Evolutionary conservation across 2,797 vertebrate species (phyloP).

Genomic region (Discoglossus pictus): DNA sequence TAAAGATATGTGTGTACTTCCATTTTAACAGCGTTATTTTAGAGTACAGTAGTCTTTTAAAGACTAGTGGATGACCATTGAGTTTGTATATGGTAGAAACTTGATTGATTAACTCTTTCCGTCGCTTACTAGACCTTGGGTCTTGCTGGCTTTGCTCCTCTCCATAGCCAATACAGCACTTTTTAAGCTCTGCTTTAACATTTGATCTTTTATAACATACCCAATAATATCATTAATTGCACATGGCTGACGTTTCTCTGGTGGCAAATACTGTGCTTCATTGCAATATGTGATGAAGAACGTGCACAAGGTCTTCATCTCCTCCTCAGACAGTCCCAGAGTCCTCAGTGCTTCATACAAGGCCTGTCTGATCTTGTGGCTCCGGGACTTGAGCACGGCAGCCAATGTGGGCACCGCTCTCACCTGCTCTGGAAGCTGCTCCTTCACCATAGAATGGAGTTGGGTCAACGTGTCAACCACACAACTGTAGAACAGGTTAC

Average conservation of each 20-base stretch:
- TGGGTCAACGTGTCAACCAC: conserved; percentile 58
- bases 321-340: conserved; percentile 56
- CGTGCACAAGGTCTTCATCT: conserved; percentile 58
- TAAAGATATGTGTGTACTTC: too few species aligned
- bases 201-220: conserved; percentile 55
- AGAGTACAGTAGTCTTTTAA: too few species aligned
- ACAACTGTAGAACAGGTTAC: conserved; percentile 63
- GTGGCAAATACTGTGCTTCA: conserved; percentile 56
- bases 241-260: conserved; percentile 49
- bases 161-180: conserved; percentile 59
- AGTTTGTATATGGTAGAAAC: too few species aligned
- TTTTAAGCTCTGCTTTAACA: conserved; percentile 56
- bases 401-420: conserved; percentile 62
- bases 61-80: too few species aligned
- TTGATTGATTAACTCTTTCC: too few species aligned
- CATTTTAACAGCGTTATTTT: too few species aligned
- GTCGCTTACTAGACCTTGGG: too few species aligned
- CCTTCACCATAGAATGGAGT: conserved; percentile 57
- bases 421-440: conserved; percentile 60
- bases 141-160: conserved; percentile 41
- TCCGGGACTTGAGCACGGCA: conserved; percentile 61
- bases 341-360: conserved; percentile 60
- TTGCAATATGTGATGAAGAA: conserved; percentile 62
- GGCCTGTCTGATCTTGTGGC: conserved; percentile 49
- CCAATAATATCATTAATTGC: conserved; percentile 52